Percentiles rank a stretch among this genome's conserved stretches.
phyloP scores from a whole-genome alignment of 2,888 invertebrate species.

The Diarsia dahlii region DNA sequence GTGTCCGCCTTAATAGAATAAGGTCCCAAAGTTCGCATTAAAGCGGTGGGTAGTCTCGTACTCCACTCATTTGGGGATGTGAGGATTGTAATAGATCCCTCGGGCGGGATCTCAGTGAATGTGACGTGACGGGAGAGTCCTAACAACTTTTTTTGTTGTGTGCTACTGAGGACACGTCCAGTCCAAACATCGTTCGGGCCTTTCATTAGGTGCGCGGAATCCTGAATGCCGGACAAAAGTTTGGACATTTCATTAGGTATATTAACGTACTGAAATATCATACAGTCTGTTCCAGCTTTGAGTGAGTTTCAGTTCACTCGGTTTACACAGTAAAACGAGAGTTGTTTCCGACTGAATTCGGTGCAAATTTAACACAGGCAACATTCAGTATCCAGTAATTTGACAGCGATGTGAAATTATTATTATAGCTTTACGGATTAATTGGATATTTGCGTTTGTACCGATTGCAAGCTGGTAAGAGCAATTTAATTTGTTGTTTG shows the following conservation, averaged over 20 bases:
- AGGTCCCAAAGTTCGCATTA: constrained; percentile 56
- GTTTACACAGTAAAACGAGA: constrained; percentile 25
- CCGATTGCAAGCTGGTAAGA: constrained; percentile 16
- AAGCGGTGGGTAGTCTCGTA: constrained; percentile 43
- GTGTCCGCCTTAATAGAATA: constrained; percentile 60
- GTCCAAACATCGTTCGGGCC: constrained; percentile 15
- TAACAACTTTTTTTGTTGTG: constrained; percentile 42
- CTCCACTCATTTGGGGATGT: constrained; percentile 53
- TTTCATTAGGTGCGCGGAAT: constrained; percentile 31
- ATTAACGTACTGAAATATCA: constrained; percentile 18
- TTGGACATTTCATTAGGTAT: constrained; percentile 22
- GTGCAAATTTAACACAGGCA: constrained; percentile 13
- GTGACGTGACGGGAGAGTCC: constrained; percentile 35
- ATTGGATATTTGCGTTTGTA: constrained; percentile 40
- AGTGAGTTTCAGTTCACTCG: constrained; percentile 22
- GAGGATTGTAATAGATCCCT: constrained; percentile 55
- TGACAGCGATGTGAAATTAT: constrained; percentile 48
- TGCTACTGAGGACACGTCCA: constrained; percentile 30
- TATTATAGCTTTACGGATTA: constrained; percentile 41
- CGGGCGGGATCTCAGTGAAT: constrained; percentile 19
- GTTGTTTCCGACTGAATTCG: constrained; percentile 12
- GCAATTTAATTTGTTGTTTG: constrained; percentile 28
- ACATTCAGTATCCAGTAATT: constrained; percentile 37
- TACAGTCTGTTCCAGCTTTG: constrained; percentile 9
- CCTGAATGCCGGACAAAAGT: constrained; percentile 22